Evolutionary conservation across 1,140 invertebrate genomes (phyloP), one percentile per base, ranked within the genome.

Genomic region (Listronotus bonariensis): DNA sequence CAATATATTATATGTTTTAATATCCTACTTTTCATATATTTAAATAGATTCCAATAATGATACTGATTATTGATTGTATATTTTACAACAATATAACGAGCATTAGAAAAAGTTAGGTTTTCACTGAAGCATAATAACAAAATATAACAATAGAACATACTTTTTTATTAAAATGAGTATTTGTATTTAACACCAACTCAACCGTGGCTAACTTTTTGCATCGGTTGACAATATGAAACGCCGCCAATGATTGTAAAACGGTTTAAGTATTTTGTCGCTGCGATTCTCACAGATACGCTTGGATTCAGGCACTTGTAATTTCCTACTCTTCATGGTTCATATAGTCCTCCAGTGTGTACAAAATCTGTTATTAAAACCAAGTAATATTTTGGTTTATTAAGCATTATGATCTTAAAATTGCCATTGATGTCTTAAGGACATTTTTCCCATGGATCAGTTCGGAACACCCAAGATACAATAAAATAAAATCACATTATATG

Each of bases 261-360:
- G 55, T 58, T 60, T 32, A 60, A 18, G 45, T 60, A 51, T 60
- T 60, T 60, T 49, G 57, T 60, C 57, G 45, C 20, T 36, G 34
- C 57, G 45, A 60, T 60, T 60, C 57, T 60, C 57, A 60, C 57
- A 60, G 57, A 60, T 60, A 60, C 57, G 57, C 45, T 60, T 41
- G 57, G 40, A 60, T 60, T 60, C 45, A 58, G 49, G 49, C 38
- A 40, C 57, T 60, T 34, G 57, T 38, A 60, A 60, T 51, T 60
- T 60, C 57, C 57, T 46, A 60, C 36, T 60, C 57, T 60, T 60
- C 57, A 60, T 60, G 57, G 45, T 60, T 49, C 57, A 57, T 45
- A 45, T 58, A 60, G 42, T 60, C 31, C 14, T 32, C 57, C 57
- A 58, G 15, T 58, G 55, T 58, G 55, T 34, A 41, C 57, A 41